These are phyloP conservation scores for Porphyrio hochstetteri DNA, from an alignment of 2,113 vertebrate species.

Conservation along the genomic window DNA sequence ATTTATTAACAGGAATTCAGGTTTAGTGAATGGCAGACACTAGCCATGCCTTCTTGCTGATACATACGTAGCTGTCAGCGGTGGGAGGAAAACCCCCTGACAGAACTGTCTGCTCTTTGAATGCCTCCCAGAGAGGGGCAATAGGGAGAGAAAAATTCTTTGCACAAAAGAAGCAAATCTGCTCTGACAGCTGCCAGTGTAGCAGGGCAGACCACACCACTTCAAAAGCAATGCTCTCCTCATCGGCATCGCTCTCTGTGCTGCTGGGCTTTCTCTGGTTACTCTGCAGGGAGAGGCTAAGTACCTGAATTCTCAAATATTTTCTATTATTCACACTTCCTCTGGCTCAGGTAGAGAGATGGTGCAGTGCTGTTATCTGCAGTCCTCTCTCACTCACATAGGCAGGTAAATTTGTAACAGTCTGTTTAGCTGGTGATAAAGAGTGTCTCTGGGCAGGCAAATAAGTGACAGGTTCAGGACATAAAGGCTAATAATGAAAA, in stretches of 20 bases:
- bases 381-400: conserved; percentile 7
- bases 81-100: background rate
- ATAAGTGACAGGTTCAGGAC: background rate
- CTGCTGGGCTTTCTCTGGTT: background rate
- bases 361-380: conserved; percentile 45
- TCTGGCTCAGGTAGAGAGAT: background rate
- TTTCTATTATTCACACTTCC: conserved; percentile 44
- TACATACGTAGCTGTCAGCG: background rate
- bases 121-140: background rate
- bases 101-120: background rate
- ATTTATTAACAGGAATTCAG: background rate
- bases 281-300: background rate
- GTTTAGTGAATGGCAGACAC: background rate
- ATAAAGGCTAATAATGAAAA: conserved; percentile 5
- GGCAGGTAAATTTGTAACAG: conserved; percentile 38
- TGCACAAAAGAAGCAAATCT: conserved; percentile 5
- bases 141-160: background rate
- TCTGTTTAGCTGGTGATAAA: conserved; percentile 63
- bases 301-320: background rate
- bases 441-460: conserved; percentile 29
- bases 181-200: background rate
- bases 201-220: background rate
- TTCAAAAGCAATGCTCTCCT: background rate
- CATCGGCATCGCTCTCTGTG: background rate
- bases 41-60: background rate